phyloP scores from a whole-genome alignment of 1,140 invertebrate species.

The Metaphire vulgaris region DNA sequence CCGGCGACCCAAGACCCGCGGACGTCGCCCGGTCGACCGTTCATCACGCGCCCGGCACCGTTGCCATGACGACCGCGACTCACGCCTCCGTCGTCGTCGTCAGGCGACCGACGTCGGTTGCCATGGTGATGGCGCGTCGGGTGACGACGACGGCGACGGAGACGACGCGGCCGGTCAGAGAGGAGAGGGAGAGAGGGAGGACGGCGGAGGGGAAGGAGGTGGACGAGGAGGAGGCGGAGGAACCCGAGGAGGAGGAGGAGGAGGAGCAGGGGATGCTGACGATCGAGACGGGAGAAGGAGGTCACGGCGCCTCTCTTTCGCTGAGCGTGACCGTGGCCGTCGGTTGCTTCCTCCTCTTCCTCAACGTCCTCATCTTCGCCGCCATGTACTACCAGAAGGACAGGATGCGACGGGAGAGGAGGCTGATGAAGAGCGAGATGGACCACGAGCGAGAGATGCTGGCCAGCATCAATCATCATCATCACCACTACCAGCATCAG shows the following conservation, averaged over 20 bases:
- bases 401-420: constrained; percentile 3
- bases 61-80: background rate
- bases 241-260: background rate
- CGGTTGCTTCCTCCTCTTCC: constrained; percentile 78
- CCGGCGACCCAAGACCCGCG: no score
- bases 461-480: background rate
- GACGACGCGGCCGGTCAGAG: background rate
- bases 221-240: background rate
- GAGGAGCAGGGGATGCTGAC: background rate
- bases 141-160: background rate
- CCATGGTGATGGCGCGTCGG: background rate
- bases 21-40: background rate
- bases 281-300: background rate
- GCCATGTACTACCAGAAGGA: constrained; percentile 77
- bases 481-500: background rate
- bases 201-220: background rate
- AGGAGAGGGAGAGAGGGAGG: background rate
- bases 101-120: background rate
- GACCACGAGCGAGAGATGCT: background rate
- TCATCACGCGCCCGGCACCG: background rate
- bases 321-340: constrained; percentile 85
- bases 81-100: no score
- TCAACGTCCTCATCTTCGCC: constrained; percentile 86
- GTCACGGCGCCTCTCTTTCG: constrained; percentile 54
- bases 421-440: constrained; percentile 2